phyloP scores from a whole-genome alignment of 1,140 invertebrate species.

The Diorhabda carinulata region DNA sequence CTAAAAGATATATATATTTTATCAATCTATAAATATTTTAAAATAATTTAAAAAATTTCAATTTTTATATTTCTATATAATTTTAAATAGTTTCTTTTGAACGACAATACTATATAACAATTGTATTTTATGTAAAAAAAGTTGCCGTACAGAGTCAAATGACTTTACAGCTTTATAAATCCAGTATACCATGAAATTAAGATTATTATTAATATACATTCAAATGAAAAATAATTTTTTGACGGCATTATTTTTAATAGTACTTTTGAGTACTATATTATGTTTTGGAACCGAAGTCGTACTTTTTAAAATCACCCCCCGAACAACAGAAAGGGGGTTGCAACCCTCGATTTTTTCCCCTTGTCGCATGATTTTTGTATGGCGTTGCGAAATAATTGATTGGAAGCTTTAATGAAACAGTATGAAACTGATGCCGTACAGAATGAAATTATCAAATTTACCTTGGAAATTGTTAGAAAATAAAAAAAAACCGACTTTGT shows the following conservation, averaged over 20 bases:
- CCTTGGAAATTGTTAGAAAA: too few relatives aligned
- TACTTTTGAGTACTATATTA: slow-evolving; percentile 17
- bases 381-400: slow-evolving; percentile 3
- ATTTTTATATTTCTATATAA: slow-evolving; percentile 17
- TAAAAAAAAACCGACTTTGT: too few relatives aligned
- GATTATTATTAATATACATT: slow-evolving; percentile 18
- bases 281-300: slow-evolving; percentile 7
- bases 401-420: background rate
- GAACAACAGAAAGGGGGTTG: background rate
- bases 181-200: slow-evolving; percentile 12
- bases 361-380: slow-evolving; percentile 10
- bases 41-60: slow-evolving; percentile 15
- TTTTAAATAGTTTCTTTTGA: slow-evolving; percentile 5
- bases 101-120: slow-evolving; percentile 9
- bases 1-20: slow-evolving; percentile 10
- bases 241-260: slow-evolving; percentile 22
- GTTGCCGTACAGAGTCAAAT: slow-evolving; percentile 6
- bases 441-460: too few relatives aligned
- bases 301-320: slow-evolving; percentile 6
- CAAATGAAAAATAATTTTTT: slow-evolving; percentile 20
- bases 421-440: too few relatives aligned
- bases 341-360: background rate
- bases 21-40: slow-evolving; percentile 13
- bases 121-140: slow-evolving; percentile 15
- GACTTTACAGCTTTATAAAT: slow-evolving; percentile 15